Evolutionary conservation across 2,888 invertebrate genomes (phyloP).

Genomic region (Morinoia aosen): DNA sequence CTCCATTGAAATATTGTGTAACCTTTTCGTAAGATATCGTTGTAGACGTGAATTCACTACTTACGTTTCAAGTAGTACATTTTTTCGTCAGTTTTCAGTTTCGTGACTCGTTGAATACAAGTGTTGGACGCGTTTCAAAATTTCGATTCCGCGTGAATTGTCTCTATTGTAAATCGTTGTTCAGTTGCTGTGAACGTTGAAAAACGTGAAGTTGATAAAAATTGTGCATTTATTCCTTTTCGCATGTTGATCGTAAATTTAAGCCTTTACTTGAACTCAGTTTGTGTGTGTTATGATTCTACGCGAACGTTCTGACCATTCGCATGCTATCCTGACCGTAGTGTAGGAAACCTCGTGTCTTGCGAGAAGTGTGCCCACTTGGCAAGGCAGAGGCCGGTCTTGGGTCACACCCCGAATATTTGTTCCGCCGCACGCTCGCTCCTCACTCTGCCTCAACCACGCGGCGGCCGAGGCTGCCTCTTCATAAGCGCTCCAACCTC

Average conservation of each 20-base stretch:
- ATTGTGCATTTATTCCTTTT: neutral
- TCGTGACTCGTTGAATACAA: neutral
- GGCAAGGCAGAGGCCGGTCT: neutral
- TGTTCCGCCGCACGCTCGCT: constrained; percentile 13
- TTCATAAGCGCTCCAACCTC: constrained; percentile 42
- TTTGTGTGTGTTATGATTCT: neutral
- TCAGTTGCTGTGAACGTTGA: neutral
- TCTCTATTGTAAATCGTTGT: neutral
- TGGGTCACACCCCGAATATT: constrained; percentile 9
- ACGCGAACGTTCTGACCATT: neutral
- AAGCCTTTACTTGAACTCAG: neutral
- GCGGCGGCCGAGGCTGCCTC: constrained; percentile 29
- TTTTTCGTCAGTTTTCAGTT: neutral
- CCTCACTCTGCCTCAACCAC: neutral
- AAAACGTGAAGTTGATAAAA: neutral
- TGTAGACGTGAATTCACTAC: too few relatives aligned
- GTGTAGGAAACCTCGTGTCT: neutral
- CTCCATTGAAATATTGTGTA: too few relatives aligned
- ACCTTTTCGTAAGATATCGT: neutral
- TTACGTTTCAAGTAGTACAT: too few relatives aligned
- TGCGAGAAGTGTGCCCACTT: neutral
- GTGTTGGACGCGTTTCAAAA: neutral
- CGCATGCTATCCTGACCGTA: neutral
- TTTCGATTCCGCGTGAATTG: neutral
- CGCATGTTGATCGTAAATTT: neutral